These are phyloP conservation scores for Proctacanthus coquilletti DNA, from an alignment of 1,140 invertebrate genomes.

Conservation along the genomic window DNA sequence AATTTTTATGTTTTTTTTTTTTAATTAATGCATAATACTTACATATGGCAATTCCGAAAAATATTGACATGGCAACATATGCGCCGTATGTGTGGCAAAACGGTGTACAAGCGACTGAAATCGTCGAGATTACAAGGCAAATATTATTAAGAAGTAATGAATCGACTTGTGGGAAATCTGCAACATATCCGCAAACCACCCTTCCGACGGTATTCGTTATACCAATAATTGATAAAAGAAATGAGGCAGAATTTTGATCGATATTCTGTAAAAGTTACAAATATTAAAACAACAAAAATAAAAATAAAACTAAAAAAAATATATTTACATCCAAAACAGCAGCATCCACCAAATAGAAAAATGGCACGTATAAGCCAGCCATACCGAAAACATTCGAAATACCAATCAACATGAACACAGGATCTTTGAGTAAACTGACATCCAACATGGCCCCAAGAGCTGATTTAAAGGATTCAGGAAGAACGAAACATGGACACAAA, in stretches of 20 bases:
- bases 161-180: slow-evolving; percentile 74
- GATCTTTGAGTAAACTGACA: slow-evolving; percentile 73
- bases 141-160: slow-evolving; percentile 88
- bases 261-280: slow-evolving; percentile 60
- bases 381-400: slow-evolving; percentile 86
- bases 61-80: slow-evolving; percentile 69
- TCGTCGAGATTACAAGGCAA: slow-evolving; percentile 75
- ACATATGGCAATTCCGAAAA: slow-evolving; percentile 94
- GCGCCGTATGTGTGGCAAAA: slow-evolving; percentile 62
- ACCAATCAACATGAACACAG: slow-evolving; percentile 83
- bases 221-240: slow-evolving; percentile 86
- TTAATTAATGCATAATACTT: no score
- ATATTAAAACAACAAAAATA: no score
- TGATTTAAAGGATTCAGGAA: slow-evolving; percentile 65
- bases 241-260: slow-evolving; percentile 57
- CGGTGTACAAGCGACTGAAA: slow-evolving; percentile 71
- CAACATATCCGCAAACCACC: slow-evolving; percentile 71
- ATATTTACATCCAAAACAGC: slow-evolving; percentile 48
- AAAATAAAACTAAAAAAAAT: slow-evolving; percentile 4
- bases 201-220: slow-evolving; percentile 87
- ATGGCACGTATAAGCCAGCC: slow-evolving; percentile 88
- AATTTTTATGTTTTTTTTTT: no score
- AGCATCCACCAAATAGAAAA: slow-evolving; percentile 80
- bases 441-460: slow-evolving; percentile 88
- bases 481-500: slow-evolving; percentile 60